Evolutionary conservation across 2,113 vertebrate genomes (phyloP).

Genomic region (Pygoscelis antarcticus): DNA sequence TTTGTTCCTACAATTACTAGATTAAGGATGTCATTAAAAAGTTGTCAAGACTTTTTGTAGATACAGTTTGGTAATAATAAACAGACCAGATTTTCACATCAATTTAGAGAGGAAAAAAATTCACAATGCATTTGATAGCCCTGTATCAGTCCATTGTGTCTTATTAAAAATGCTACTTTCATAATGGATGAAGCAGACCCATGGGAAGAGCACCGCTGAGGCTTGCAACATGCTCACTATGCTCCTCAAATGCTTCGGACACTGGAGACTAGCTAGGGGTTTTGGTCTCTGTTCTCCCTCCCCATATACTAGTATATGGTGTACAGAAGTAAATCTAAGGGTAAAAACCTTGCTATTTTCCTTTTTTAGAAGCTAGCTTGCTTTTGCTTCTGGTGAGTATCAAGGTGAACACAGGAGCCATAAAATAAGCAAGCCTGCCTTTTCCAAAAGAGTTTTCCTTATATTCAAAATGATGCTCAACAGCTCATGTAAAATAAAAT

Average conservation of each 20-base stretch:
- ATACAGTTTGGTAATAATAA: background rate
- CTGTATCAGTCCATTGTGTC: rapidly evolving
- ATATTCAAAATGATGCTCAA: background rate
- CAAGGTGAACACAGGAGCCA: rapidly evolving
- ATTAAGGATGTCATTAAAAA: constrained; percentile 50
- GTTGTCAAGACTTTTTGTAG: constrained; percentile 39
- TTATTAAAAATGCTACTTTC: background rate
- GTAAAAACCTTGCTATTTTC: rapidly evolving
- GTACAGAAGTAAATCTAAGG: rapidly evolving
- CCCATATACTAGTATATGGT: rapidly evolving
- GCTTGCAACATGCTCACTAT: rapidly evolving
- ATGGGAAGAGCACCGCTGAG: background rate
- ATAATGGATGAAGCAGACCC: rapidly evolving
- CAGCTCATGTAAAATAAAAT: background rate
- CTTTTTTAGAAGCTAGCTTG: too few relatives aligned
- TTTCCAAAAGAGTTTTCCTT: background rate
- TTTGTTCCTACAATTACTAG: constrained; percentile 67
- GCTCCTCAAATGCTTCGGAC: background rate
- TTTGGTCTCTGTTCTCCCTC: background rate
- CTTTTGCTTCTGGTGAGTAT: background rate
- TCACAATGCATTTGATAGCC: background rate
- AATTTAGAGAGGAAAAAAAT: background rate
- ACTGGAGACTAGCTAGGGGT: rapidly evolving
- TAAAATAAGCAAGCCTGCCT: background rate
- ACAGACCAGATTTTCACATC: constrained; percentile 3